These are phyloP conservation scores for Anguilla rostrata DNA, from an alignment of 2,113 vertebrate genomes.

Conservation along the genomic window DNA sequence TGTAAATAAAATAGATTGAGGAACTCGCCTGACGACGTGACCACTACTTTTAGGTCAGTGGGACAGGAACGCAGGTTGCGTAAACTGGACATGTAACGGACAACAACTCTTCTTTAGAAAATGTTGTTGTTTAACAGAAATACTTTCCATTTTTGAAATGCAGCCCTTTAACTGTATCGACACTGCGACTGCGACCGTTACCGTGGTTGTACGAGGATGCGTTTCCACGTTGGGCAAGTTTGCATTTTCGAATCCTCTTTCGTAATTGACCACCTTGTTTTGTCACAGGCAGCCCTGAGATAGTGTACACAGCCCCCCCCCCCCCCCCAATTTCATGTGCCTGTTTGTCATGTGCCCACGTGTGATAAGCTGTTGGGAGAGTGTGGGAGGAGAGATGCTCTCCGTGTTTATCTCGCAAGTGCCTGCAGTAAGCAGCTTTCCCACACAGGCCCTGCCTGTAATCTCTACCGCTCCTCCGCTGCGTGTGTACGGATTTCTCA, in stretches of 20 bases:
- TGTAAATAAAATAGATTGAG: slow-evolving; percentile 11
- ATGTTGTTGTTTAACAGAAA: no score
- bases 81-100: neutral
- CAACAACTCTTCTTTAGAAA: neutral
- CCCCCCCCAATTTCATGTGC: neutral
- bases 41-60: slow-evolving; percentile 32
- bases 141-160: no score
- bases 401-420: slow-evolving; percentile 20
- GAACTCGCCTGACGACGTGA: neutral
- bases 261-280: neutral
- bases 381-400: slow-evolving; percentile 10
- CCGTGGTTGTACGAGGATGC: neutral
- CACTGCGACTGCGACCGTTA: no score
- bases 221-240: neutral
- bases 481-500: neutral
- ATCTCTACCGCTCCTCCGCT: slow-evolving; percentile 17
- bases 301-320: neutral
- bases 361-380: neutral
- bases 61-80: slow-evolving; percentile 10
- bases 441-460: slow-evolving; percentile 32
- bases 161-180: no score
- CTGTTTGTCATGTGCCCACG: neutral
- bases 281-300: neutral
- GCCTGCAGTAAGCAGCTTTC: slow-evolving; percentile 41
- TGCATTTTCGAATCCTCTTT: neutral